Evolutionary conservation across 2,888 invertebrate genomes (phyloP).

Genomic region (Plutella xylostella): DNA sequence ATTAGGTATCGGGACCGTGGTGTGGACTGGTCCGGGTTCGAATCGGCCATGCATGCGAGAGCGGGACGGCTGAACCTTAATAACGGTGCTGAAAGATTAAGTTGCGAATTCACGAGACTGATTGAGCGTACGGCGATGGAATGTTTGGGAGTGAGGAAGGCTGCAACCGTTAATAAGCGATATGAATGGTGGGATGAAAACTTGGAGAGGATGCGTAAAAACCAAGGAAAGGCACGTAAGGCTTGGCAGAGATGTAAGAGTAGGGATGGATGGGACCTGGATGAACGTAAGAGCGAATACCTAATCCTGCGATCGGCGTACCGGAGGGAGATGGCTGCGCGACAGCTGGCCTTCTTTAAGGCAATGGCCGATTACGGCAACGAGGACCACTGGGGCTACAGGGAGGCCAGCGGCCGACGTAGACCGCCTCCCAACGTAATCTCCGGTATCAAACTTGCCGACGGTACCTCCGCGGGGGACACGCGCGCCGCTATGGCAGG

Average conservation of each 20-base stretch:
- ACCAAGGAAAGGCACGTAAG: neutral
- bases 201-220: neutral
- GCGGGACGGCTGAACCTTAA: neutral
- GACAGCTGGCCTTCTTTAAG: neutral
- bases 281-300: neutral
- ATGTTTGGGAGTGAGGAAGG: neutral
- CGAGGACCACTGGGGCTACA: slow-evolving; percentile 15
- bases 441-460: neutral
- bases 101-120: neutral
- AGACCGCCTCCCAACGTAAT: neutral
- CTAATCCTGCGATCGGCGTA: neutral
- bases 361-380: slow-evolving; percentile 15
- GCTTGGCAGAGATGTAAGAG: neutral
- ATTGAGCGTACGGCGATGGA: neutral
- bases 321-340: neutral
- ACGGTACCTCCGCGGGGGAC: neutral
- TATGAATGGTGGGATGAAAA: slow-evolving; percentile 3
- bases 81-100: neutral
- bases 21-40: neutral
- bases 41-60: neutral
- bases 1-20: slow-evolving; percentile 1
- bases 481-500: neutral
- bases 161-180: neutral
- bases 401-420: neutral
- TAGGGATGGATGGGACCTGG: neutral